These are phyloP conservation scores for Pardalotus punctatus DNA, from an alignment of 2,113 vertebrate species.

Conservation along the genomic window DNA sequence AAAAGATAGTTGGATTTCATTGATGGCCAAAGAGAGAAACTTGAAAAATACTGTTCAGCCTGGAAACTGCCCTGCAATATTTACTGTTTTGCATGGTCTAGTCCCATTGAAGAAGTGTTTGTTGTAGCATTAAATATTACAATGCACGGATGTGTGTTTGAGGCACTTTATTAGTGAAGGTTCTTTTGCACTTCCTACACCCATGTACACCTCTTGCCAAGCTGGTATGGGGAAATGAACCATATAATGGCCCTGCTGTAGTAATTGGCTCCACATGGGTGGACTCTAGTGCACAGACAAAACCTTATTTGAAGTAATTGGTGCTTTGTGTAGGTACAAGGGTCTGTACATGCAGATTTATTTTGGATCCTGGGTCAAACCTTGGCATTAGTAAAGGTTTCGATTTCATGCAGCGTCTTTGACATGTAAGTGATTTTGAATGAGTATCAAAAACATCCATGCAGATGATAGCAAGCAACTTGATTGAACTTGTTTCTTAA, in stretches of 20 bases:
- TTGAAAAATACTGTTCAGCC: neutral
- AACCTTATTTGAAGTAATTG: constrained; percentile 70
- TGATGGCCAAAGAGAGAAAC: neutral
- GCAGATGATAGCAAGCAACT: neutral
- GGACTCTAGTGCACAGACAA: constrained; percentile 49
- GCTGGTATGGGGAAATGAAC: constrained; percentile 66
- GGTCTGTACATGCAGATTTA: constrained; percentile 57
- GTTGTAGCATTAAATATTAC: constrained; percentile 5
- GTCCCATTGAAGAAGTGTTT: neutral
- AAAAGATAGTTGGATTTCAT: neutral
- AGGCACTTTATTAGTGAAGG: constrained; percentile 29
- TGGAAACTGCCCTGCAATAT: neutral
- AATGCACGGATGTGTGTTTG: neutral
- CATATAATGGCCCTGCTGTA: constrained; percentile 63
- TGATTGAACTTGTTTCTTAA: neutral
- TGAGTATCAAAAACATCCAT: constrained; percentile 38
- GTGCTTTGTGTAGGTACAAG: constrained; percentile 67
- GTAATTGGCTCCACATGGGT: constrained; percentile 68
- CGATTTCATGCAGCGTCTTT: constrained; percentile 58
- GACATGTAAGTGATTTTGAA: constrained; percentile 59
- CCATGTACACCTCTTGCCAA: constrained; percentile 60
- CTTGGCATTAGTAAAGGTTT: constrained; percentile 60
- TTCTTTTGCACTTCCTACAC: constrained; percentile 46
- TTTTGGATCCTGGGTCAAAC: constrained; percentile 62
- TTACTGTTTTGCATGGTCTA: neutral